Evolutionary conservation across 2,113 vertebrate species (phyloP).

Genomic region (Sinocyclocheilus grahami): DNA sequence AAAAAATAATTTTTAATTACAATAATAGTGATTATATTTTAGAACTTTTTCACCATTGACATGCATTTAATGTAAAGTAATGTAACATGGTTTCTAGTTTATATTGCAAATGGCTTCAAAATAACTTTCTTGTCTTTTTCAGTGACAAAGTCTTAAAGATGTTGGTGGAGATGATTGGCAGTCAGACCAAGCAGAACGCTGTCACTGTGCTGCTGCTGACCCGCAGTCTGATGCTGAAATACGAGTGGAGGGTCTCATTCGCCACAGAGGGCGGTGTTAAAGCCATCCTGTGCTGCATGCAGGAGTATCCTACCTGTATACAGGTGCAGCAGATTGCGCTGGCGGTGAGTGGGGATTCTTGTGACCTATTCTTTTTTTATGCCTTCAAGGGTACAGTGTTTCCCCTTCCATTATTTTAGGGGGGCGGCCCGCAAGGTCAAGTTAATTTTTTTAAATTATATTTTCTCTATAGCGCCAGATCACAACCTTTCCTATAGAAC

Average conservation of each 20-base stretch:
- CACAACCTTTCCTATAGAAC: no score
- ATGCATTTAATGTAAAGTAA: no score
- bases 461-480: no score
- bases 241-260: slow-evolving; percentile 86
- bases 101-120: no score
- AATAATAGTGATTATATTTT: no score
- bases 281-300: slow-evolving; percentile 87
- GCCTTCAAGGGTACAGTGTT: not conserved
- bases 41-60: no score
- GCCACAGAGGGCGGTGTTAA: slow-evolving; percentile 90
- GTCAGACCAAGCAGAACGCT: slow-evolving; percentile 78
- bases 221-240: slow-evolving; percentile 80
- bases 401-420: no score
- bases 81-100: no score
- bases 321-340: slow-evolving; percentile 88
- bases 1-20: no score
- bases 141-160: slow-evolving; percentile 89
- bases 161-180: slow-evolving; percentile 83
- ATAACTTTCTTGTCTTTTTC: not conserved
- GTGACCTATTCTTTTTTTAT: not conserved
- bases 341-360: slow-evolving; percentile 76
- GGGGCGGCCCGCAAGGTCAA: no score
- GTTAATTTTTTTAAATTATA: no score
- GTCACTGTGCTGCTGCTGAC: slow-evolving; percentile 78
- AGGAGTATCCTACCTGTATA: slow-evolving; percentile 74